Evolutionary conservation across 2,113 vertebrate species (phyloP).

Genomic region (Saguinus imperator): DNA sequence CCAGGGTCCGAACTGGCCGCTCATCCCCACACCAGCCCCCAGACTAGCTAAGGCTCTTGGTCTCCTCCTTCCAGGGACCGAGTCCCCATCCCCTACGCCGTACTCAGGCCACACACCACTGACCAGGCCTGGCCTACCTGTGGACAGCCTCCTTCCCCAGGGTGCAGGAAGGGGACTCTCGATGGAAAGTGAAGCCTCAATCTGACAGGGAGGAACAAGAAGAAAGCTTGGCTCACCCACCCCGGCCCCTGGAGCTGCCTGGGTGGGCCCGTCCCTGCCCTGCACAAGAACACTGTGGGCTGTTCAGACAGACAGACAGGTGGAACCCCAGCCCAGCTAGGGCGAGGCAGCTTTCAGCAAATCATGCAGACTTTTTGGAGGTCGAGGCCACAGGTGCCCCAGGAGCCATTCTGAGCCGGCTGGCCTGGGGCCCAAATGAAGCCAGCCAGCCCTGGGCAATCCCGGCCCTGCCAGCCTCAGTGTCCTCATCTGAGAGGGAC

Average conservation of each 20-base stretch:
- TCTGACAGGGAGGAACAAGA: not conserved
- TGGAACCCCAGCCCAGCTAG: not conserved
- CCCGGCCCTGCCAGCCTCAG: not conserved
- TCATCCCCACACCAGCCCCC: not conserved
- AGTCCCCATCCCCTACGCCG: not conserved
- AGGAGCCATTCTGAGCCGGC: not conserved
- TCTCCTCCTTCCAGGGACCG: not conserved
- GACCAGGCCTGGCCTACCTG: not conserved
- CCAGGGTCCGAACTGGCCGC: not conserved
- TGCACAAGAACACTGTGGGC: not conserved
- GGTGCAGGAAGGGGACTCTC: not conserved
- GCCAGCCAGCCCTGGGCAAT: not conserved
- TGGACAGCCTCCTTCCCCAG: not conserved
- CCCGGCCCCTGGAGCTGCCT: not conserved
- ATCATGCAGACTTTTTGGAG: not conserved
- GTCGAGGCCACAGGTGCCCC: not conserved
- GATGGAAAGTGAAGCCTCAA: not conserved
- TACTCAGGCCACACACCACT: not conserved
- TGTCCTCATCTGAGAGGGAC: not conserved
- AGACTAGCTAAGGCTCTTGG: not conserved
- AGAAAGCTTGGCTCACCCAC: too few relatives aligned
- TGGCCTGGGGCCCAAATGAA: too few relatives aligned
- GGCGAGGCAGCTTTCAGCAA: not conserved
- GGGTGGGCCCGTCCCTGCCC: not conserved
- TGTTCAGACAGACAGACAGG: not conserved